Evolutionary conservation across 2,113 vertebrate species (phyloP), one percentile per base, ranked within the genome.

Genomic region (Pteruthius melanotis): DNA sequence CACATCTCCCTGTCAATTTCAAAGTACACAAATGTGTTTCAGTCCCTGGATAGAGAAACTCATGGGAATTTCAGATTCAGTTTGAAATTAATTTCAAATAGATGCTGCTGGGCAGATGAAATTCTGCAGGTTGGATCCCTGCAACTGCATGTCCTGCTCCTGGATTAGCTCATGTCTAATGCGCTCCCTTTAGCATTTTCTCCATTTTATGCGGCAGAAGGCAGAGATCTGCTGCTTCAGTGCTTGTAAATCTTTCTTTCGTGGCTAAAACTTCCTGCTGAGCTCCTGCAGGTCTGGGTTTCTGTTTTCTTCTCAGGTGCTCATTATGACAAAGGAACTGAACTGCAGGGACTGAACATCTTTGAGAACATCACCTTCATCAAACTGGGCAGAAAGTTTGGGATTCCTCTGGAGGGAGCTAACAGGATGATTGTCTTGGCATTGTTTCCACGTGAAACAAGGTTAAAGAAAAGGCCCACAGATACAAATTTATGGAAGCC

Each of bases 211-310:
- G 8, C 37, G 37, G 53, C 47, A 72, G 47, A 56, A 61, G 47
- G 33, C 47, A 30, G 26, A 21, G 56, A 52, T 20, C 47, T 77
- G 64, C 57, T 66, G 22, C 57, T 72, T 60, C 17, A 4, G 7
- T 40, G 54, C 37, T 81, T 31, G 8, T 35, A 54, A 80, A 49
- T 11, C 30, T 64, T 44, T 85, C 13, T 45, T 56, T n/a, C 23
- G 1, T 13, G 31, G 61, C 31, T 83, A 49, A 33, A 0, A 0
- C 49, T 63, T 40, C 49, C 49, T 39, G 13, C 45, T 33, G 37
- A 85, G n/a, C 35, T 94, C 17, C 42, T 10, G 8, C 2, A 4
- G 40, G 9, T 78, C 53, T 8, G 2, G 35, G 17, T 21, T 72
- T 76, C 17, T 82, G 13, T 72, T 83, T 69, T 28, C 61, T 64